Evolutionary conservation across 1,140 invertebrate species (phyloP), one percentile per base, ranked within the genome.

Genomic region (Drosophila serrata): DNA sequence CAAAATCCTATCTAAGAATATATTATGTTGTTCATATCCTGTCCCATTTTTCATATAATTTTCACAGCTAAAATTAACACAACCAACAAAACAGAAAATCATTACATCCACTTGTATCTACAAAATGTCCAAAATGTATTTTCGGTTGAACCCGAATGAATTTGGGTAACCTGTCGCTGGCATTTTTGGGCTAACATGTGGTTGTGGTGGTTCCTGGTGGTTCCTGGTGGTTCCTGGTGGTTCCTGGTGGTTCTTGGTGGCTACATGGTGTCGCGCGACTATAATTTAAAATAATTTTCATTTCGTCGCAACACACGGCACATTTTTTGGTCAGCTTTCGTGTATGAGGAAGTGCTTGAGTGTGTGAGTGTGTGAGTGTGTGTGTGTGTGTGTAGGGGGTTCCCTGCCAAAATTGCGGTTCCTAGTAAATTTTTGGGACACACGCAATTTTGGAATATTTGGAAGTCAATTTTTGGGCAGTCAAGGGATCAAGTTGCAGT

Each of bases 281-380:
- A 84, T 82, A 84, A 82, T 82, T 82, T 82, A 75, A 82, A 84
- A 82, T 74, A 84, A 82, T 82, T 82, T 75, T 72, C 65, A 72
- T 72, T 72, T 72, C 51, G 29, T 58, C 43, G 55, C 55, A 37
- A 15, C 49, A 35, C 49, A 73, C 45, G 67, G 22, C 19, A 56
- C 22, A 35, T 37, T 72, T 72, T 70, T 39, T 7, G 35, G 65
- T 57, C 24, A 40, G 24, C 17, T 12, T 37, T 40, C 17, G 29
- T 31, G 27, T 33, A 49, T 49, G 46, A 33, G 27, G 15, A 37
- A 27, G 60, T 40, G 29, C n/a, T n/a, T 4, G 42, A 12, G 33
- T 27, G 15, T 13, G 11, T n/a, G 27, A 4, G 27, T 4, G 42
- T 15, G 33, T 27, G 15, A 11, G 11, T 24, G 29, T 29, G 29